These are phyloP conservation scores for Rhabdornis inornatus DNA, from an alignment of 2,113 vertebrate species.

Conservation along the genomic window DNA sequence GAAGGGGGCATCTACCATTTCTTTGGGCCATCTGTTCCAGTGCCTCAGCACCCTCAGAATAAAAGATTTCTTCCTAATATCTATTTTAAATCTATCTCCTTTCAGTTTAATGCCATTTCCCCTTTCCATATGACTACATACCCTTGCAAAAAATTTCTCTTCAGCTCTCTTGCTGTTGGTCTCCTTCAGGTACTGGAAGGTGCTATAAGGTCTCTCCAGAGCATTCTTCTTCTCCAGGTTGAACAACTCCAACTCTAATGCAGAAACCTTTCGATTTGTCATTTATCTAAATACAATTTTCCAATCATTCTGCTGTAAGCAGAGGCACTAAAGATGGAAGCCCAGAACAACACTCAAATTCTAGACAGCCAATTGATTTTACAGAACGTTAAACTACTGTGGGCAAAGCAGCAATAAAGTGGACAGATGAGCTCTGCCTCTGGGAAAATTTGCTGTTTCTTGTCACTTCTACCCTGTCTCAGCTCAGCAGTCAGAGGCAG, in stretches of 20 bases:
- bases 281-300: slow-evolving; percentile 29
- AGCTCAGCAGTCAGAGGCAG: background rate
- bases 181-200: background rate
- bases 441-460: background rate
- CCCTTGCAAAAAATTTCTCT: background rate
- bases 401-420: background rate
- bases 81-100: background rate
- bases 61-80: background rate
- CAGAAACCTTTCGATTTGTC: background rate
- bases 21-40: background rate
- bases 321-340: background rate
- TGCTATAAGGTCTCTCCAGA: background rate
- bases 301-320: background rate
- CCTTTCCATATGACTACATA: background rate
- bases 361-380: background rate
- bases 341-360: slow-evolving; percentile 9
- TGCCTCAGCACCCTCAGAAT: background rate
- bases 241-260: background rate
- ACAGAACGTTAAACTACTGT: background rate
- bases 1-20: background rate
- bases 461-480: background rate
- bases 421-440: background rate
- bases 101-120: background rate
- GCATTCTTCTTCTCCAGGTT: background rate
- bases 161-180: background rate